Conservation (phyloP, 1,140 invertebrate species). For the Lineus longissimus region DNA sequence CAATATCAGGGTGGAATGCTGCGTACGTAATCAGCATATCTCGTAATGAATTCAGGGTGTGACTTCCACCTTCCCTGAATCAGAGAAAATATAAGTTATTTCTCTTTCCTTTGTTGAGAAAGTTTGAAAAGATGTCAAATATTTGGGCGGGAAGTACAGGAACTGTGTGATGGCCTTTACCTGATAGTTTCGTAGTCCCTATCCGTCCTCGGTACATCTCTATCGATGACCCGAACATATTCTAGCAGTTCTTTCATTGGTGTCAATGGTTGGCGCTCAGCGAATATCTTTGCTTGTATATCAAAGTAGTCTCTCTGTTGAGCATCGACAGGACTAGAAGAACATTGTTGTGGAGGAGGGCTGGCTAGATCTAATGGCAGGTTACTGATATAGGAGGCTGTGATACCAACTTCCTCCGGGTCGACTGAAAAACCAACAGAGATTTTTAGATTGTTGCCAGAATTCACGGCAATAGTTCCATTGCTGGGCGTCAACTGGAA, state of each 20-base stretch:
- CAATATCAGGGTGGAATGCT: slow-evolving; percentile 39
- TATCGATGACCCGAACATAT: slow-evolving; percentile 43
- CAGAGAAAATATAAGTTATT: slow-evolving; percentile 7
- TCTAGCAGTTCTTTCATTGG: slow-evolving; percentile 31
- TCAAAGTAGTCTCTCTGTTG: not conserved
- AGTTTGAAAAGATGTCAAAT: too few species aligned
- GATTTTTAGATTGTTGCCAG: too few species aligned
- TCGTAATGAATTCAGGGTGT: slow-evolving; percentile 33
- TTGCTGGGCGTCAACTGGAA: too few species aligned
- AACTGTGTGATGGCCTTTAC: too few species aligned
- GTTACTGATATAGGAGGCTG: not conserved
- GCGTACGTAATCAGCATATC: slow-evolving; percentile 45
- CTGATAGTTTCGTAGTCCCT: slow-evolving; percentile 39
- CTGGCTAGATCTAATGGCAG: not conserved
- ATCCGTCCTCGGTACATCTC: slow-evolving; percentile 50
- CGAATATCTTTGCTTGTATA: slow-evolving; percentile 28
- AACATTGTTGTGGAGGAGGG: not conserved
- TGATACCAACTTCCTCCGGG: not conserved
- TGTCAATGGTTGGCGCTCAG: slow-evolving; percentile 33
- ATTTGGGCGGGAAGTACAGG: too few species aligned
- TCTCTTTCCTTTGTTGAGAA: not conserved
- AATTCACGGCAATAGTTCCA: too few species aligned
- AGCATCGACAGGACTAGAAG: not conserved
- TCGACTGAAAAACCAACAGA: not conserved
- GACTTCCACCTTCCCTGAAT: slow-evolving; percentile 34